Conservation (phyloP, 2,797 vertebrate genomes). For the Syncerus caffer region DNA sequence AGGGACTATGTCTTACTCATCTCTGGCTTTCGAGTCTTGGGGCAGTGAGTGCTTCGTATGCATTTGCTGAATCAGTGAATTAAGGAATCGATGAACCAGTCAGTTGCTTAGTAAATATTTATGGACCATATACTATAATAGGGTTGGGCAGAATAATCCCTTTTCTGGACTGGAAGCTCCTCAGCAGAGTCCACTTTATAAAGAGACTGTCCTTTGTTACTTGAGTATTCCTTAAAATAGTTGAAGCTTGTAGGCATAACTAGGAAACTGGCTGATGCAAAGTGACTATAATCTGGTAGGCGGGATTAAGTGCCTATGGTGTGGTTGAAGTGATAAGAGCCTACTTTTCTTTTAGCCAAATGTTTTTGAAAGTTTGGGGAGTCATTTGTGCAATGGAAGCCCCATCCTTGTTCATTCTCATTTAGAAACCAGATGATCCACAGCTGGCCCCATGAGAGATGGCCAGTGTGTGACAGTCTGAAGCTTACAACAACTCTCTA, state of each 20-base stretch:
- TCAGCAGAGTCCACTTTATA: neutral
- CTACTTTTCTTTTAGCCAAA: neutral
- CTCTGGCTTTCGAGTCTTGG: conserved; percentile 5
- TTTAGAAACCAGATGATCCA: neutral
- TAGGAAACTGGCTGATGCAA: neutral
- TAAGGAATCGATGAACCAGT: neutral
- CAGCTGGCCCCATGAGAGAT: neutral
- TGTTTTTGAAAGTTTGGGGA: neutral
- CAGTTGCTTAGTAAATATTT: neutral
- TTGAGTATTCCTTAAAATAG: neutral
- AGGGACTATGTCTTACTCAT: neutral
- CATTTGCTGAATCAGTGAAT: conserved; percentile 17
- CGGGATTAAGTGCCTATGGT: neutral
- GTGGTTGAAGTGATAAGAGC: neutral
- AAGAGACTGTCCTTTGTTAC: neutral
- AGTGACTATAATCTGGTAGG: neutral
- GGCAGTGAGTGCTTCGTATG: neutral
- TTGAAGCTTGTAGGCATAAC: neutral
- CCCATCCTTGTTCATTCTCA: neutral
- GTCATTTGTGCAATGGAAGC: neutral
- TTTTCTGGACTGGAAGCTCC: neutral
- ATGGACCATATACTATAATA: neutral
- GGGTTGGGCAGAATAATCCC: neutral
- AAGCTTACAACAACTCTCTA: neutral
- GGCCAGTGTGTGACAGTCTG: neutral